Conservation (phyloP, 2,113 vertebrate species). For the Benitochromis conjunctus region DNA sequence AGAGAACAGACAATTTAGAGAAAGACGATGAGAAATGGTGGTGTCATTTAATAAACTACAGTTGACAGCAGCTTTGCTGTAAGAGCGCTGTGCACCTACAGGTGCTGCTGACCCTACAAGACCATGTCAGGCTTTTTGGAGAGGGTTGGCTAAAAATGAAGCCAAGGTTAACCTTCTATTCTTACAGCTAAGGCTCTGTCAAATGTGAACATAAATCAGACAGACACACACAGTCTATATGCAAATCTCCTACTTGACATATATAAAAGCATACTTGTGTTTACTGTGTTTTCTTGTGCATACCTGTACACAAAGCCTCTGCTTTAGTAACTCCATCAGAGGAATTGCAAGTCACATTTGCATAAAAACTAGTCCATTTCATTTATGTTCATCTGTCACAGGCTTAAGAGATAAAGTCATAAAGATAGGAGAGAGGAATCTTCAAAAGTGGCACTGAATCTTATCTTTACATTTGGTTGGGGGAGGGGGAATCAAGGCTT, state of each 20-base stretch:
- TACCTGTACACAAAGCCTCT: not conserved
- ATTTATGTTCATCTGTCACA: not conserved
- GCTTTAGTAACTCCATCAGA: not conserved
- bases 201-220: not conserved
- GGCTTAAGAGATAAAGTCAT: not conserved
- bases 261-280: not conserved
- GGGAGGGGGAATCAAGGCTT: constrained; percentile 10
- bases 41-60: constrained; percentile 16
- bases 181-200: not conserved
- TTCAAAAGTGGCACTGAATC: constrained; percentile 28
- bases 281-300: not conserved
- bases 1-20: not conserved
- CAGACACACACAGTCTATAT: not conserved
- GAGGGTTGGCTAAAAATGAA: not conserved
- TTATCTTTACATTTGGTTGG: constrained; percentile 13
- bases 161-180: not conserved
- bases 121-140: not conserved
- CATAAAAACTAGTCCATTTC: not conserved
- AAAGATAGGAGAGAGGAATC: not conserved
- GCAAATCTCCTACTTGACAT: not conserved
- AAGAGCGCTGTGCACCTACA: not conserved
- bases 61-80: constrained; percentile 11
- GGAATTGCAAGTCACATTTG: not conserved
- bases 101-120: not conserved
- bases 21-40: not conserved